phyloP scores from a whole-genome alignment of 2,888 invertebrate species.

The Plebejus argus region DNA sequence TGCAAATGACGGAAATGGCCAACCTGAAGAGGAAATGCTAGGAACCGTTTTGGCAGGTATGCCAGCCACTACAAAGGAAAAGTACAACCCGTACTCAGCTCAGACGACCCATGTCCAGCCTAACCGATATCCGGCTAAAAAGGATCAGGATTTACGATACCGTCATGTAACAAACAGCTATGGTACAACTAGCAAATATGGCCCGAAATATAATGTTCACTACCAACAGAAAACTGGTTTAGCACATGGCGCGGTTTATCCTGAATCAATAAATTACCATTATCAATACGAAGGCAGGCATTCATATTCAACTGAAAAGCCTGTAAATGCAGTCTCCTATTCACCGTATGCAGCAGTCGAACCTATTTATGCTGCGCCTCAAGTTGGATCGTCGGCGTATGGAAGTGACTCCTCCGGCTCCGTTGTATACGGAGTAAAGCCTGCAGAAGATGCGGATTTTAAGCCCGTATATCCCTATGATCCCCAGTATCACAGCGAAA shows the following conservation, averaged over 20 bases:
- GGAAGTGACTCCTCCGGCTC: slow-evolving; percentile 64
- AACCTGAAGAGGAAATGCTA: slow-evolving; percentile 88
- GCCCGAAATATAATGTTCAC: slow-evolving; percentile 65
- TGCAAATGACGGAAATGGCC: slow-evolving; percentile 83
- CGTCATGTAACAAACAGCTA: slow-evolving; percentile 67
- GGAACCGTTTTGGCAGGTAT: slow-evolving; percentile 88
- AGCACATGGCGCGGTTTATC: slow-evolving; percentile 72
- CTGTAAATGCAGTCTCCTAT: slow-evolving; percentile 60
- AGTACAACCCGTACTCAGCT: slow-evolving; percentile 71
- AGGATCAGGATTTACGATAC: slow-evolving; percentile 73
- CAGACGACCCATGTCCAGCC: slow-evolving; percentile 60
- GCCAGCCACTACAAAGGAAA: slow-evolving; percentile 76
- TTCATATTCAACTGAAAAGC: slow-evolving; percentile 68
- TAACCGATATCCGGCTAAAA: slow-evolving; percentile 66
- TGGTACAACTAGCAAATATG: slow-evolving; percentile 64
- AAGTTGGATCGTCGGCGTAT: slow-evolving; percentile 64
- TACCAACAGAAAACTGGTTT: slow-evolving; percentile 76
- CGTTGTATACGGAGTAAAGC: slow-evolving; percentile 72
- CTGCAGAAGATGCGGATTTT: slow-evolving; percentile 67
- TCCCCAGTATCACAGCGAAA: slow-evolving; percentile 67
- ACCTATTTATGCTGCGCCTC: slow-evolving; percentile 70
- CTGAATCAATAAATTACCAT: slow-evolving; percentile 65
- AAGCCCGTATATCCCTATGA: slow-evolving; percentile 75
- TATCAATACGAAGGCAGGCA: slow-evolving; percentile 70
- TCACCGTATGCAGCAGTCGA: slow-evolving; percentile 67